Conservation (phyloP, 2,797 vertebrate genomes). For the Sarcoramphus papa region DNA sequence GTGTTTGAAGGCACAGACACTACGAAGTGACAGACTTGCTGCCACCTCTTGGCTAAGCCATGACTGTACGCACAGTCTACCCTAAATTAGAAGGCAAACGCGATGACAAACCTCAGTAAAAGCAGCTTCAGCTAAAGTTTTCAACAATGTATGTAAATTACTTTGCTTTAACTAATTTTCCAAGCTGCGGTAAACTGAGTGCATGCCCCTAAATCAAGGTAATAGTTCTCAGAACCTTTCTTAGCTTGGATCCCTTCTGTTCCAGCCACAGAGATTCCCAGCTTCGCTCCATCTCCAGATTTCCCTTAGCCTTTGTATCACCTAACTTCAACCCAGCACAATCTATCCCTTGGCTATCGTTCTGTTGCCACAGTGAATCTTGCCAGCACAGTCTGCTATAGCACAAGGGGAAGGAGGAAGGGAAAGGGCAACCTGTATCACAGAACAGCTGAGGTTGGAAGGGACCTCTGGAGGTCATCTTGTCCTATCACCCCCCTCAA, state of each 20-base stretch:
- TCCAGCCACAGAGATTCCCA: not conserved
- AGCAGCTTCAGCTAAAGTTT: not conserved
- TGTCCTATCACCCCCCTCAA: not conserved
- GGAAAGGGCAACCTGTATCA: not conserved
- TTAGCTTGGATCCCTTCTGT: not conserved
- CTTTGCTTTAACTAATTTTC: not conserved
- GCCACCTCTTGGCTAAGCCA: not conserved
- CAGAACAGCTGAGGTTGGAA: not conserved
- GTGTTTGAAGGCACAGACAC: not conserved
- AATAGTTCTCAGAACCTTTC: not conserved
- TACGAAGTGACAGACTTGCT: not conserved
- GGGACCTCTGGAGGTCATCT: not conserved
- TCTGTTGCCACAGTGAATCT: not conserved
- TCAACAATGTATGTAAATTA: rapidly evolving
- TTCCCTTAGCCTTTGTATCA: not conserved
- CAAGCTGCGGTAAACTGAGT: not conserved
- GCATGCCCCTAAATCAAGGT: not conserved
- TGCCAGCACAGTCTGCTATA: not conserved
- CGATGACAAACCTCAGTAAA: not conserved
- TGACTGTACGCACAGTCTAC: rapidly evolving
- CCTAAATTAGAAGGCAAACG: not conserved
- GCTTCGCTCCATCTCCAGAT: not conserved
- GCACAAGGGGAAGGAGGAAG: not conserved
- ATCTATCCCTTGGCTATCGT: not conserved
- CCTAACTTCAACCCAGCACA: not conserved